Base-by-base conservation (phyloP, 2,888 invertebrate species). In the Eupsilia transversa region DNA sequence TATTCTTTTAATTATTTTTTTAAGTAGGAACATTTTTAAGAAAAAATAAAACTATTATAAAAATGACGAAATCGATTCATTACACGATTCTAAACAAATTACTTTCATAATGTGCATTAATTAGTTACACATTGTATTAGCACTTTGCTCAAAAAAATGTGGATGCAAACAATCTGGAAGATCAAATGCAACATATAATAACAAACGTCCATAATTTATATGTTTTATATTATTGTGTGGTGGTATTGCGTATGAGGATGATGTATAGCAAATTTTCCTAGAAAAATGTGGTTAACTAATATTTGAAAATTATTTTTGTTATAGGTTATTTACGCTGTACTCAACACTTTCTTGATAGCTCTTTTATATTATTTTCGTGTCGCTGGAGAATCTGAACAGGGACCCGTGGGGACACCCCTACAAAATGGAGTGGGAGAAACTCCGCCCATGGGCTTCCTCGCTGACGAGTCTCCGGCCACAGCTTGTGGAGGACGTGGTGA, bases 131-230 rank as follows among this genome's bases (percentile, higher is more conserved):
- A 46, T 46, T 20, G 3, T 7, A 20, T 10, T 56, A 72, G 23
- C 74, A 66, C 56, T 80, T 66, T 43, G n/a, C 17, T 63, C 12
- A 56, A 46, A 41, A 43, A 79, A 79, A 23, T 68, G n/a, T 54
- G 38, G 9, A 80, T 59, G 33, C 43, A 68, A 74, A 68, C 74
- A 74, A 64, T 59, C 63, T 23, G 5, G 38, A 52, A 54, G 67
- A 79, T 74, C 75, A 81, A 79, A 74, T 57, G 30, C 41, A 74
- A 74, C 33, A n/a, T 23, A 33, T 27, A 74, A 59, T 41, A 68
- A 54, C 52, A 80, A 74, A 67, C 57, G 12, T 46, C 0, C 17
- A 43, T 69, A 56, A 56, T 56, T 6, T 54, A 60, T 54, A 35
- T 52, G 43, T 43, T 79, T 41, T 20, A 43, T 76, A 75, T 52